phyloP scores from a whole-genome alignment of 2,113 vertebrate genomes.

The Spermophilus dauricus region DNA sequence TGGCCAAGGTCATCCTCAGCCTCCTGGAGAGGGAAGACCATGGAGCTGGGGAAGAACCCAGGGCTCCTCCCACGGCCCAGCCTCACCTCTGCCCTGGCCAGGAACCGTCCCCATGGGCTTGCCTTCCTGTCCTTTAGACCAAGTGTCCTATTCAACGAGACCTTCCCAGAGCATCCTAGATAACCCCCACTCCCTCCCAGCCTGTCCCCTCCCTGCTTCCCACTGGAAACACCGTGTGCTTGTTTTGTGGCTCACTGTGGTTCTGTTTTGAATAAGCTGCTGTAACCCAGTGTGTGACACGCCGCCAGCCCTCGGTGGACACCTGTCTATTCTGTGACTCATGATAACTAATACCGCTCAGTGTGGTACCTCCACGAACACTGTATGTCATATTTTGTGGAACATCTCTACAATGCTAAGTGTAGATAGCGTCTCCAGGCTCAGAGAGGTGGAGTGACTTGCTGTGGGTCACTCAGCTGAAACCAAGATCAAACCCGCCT shows the following conservation, averaged over 20 bases:
- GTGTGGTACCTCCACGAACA: not conserved
- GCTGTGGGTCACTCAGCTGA: not conserved
- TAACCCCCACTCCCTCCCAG: too few relatives aligned
- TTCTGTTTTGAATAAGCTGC: not conserved
- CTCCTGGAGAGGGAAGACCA: not conserved
- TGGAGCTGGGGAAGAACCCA: too few relatives aligned
- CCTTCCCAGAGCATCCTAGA: not conserved
- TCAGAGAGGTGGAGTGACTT: not conserved
- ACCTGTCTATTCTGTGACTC: not conserved
- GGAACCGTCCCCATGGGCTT: rapidly evolving
- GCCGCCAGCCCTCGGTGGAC: too few relatives aligned
- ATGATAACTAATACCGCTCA: not conserved
- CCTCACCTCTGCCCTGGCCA: rapidly evolving
- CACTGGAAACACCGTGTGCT: too few relatives aligned
- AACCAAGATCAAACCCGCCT: not conserved
- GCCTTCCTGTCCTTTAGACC: not conserved
- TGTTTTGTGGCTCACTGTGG: too few relatives aligned
- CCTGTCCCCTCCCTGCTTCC: not conserved
- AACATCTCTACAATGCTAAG: not conserved
- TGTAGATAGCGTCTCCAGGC: not conserved
- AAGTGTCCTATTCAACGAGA: not conserved
- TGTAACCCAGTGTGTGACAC: too few relatives aligned
- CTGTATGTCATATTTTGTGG: not conserved
- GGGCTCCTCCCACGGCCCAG: not conserved
- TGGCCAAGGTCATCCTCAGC: not conserved